Conservation (phyloP, 35 echinoderm and acorn worm species). For the Apostichopus japonicus region DNA sequence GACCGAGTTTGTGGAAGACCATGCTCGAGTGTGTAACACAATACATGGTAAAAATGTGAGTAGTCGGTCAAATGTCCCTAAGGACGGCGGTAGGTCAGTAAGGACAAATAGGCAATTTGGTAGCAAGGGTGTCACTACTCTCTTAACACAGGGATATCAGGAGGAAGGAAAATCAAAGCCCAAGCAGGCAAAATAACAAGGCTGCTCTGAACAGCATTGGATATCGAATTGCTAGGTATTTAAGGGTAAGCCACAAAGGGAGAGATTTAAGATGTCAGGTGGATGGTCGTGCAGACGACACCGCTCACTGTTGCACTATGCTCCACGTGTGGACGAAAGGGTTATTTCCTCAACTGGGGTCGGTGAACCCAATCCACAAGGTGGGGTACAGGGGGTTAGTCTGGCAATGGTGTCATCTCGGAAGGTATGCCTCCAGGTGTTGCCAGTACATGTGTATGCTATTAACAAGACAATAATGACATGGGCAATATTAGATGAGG, state of each 20-base stretch:
- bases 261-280: background rate
- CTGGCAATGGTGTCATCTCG: background rate
- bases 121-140: background rate
- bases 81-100: too few relatives aligned
- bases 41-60: conserved; percentile 37
- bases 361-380: background rate
- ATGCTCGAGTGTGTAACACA: conserved; percentile 8
- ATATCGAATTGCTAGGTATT: too few relatives aligned
- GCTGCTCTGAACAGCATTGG: too few relatives aligned
- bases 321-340: too few relatives aligned
- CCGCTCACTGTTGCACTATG: background rate
- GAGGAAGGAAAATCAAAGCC: too few relatives aligned
- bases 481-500: conserved; percentile 23
- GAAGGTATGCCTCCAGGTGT: background rate
- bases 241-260: too few relatives aligned
- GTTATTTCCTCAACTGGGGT: background rate
- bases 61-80: background rate
- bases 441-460: too few relatives aligned
- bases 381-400: too few relatives aligned
- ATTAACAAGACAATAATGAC: too few relatives aligned
- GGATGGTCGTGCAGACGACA: background rate
- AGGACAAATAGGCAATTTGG: too few relatives aligned
- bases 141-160: background rate
- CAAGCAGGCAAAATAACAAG: too few relatives aligned
- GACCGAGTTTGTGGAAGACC: background rate